Conservation (phyloP, 2,797 vertebrate species). For the Zenarchopterus dispar region DNA sequence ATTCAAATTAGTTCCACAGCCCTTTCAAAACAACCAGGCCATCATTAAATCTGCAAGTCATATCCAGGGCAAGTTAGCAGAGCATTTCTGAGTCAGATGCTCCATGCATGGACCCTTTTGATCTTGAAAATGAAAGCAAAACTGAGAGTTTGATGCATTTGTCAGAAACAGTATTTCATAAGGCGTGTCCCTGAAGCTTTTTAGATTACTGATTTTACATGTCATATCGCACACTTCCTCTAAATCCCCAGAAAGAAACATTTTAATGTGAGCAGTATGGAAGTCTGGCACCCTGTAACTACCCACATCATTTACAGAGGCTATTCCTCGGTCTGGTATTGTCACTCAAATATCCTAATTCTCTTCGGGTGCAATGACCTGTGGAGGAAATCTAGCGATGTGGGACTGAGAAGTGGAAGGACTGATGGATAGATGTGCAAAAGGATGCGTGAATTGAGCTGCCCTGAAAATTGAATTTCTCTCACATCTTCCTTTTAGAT, state of each 20-base stretch:
- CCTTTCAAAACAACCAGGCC: slow-evolving; percentile 41
- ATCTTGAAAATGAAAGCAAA: slow-evolving; percentile 50
- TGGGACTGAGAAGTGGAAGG: slow-evolving; percentile 43
- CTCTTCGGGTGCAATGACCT: slow-evolving; percentile 53
- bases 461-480: slow-evolving; percentile 72
- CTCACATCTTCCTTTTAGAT: slow-evolving; percentile 43
- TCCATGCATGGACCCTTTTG: slow-evolving; percentile 37
- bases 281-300: slow-evolving; percentile 37
- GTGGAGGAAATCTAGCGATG: slow-evolving; percentile 35
- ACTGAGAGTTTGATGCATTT: slow-evolving; percentile 30
- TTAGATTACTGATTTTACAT: slow-evolving; percentile 16
- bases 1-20: slow-evolving; percentile 41
- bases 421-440: slow-evolving; percentile 67
- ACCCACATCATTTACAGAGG: slow-evolving; percentile 34
- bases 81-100: slow-evolving; percentile 28
- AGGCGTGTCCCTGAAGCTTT: slow-evolving; percentile 22
- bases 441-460: slow-evolving; percentile 62
- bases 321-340: slow-evolving; percentile 46
- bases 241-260: slow-evolving; percentile 16
- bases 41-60: slow-evolving; percentile 35
- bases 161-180: slow-evolving; percentile 22
- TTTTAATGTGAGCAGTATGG: slow-evolving; percentile 21
- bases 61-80: slow-evolving; percentile 21
- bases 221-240: slow-evolving; percentile 7
- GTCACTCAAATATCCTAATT: slow-evolving; percentile 64